phyloP scores from a whole-genome alignment of 1,140 invertebrate genomes.

The Megalopta genalis region DNA sequence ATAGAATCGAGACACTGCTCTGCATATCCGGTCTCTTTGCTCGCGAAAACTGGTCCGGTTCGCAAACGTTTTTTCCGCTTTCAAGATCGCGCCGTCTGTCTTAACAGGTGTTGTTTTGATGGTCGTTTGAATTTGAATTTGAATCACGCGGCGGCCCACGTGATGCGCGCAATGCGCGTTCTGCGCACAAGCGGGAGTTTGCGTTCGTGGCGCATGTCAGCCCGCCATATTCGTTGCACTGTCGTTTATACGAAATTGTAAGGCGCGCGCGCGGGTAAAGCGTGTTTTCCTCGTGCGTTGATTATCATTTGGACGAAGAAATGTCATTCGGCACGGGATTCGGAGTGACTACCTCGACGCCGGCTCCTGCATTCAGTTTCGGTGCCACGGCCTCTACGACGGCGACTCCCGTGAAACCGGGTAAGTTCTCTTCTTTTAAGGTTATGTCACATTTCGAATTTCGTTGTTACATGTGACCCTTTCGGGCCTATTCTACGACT shows the following conservation, averaged over 20 bases:
- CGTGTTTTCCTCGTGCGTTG: neutral
- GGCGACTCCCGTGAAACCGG: slow-evolving; percentile 73
- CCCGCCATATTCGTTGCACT: slow-evolving; percentile 28
- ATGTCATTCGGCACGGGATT: slow-evolving; percentile 77
- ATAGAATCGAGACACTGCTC: too few species aligned
- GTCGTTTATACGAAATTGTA: slow-evolving; percentile 34
- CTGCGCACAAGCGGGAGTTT: neutral
- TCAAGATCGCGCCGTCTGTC: too few species aligned
- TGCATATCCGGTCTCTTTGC: too few species aligned
- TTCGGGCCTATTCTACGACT: neutral
- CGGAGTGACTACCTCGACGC: slow-evolving; percentile 67
- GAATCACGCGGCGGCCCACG: neutral
- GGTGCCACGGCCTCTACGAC: slow-evolving; percentile 67
- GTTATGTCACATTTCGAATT: slow-evolving; percentile 50
- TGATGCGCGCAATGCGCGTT: neutral
- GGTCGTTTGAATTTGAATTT: neutral
- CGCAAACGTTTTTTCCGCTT: too few species aligned
- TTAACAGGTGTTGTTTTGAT: too few species aligned
- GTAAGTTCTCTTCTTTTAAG: slow-evolving; percentile 65
- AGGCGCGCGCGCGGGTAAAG: slow-evolving; percentile 39
- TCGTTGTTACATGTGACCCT: slow-evolving; percentile 12
- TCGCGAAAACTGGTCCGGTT: too few species aligned
- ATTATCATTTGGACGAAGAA: slow-evolving; percentile 25
- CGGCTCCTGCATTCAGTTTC: slow-evolving; percentile 71
- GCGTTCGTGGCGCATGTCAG: slow-evolving; percentile 22